Conservation (phyloP, 2,113 vertebrate species). For the Epinephelus fuscoguttatus region DNA sequence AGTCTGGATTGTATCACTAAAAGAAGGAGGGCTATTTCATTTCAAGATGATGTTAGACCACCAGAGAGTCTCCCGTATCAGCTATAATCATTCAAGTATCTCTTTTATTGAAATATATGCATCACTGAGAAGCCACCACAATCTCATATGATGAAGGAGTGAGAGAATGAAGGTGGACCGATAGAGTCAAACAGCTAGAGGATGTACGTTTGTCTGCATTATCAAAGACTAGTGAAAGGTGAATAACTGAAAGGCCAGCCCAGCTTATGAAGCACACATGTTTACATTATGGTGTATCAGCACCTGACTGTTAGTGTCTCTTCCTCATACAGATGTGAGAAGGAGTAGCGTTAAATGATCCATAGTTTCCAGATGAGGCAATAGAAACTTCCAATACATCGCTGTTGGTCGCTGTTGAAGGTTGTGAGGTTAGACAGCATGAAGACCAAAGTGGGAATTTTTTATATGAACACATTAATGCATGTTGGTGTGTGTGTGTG, state of each 20-base stretch:
- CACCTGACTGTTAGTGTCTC: conserved; percentile 21
- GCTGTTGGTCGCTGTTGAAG: conserved; percentile 31
- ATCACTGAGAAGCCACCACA: conserved; percentile 17
- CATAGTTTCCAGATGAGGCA: conserved; percentile 62
- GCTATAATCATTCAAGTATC: conserved; percentile 45
- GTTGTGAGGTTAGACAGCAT: conserved; percentile 29
- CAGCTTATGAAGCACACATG: conserved; percentile 7
- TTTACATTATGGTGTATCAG: conserved; percentile 11
- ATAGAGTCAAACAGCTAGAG: conserved; percentile 8
- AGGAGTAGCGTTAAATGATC: conserved; percentile 23
- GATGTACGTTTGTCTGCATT: not conserved
- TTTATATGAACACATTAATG: conserved; percentile 11
- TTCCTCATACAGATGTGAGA: conserved; percentile 36
- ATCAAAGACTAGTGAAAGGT: conserved; percentile 40
- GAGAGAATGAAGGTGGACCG: conserved; percentile 2
- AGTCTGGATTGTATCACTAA: conserved; percentile 56
- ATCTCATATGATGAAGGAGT: conserved; percentile 24
- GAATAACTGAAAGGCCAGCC: conserved; percentile 14
- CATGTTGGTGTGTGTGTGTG: not conserved
- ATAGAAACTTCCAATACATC: conserved; percentile 48
- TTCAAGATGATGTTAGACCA: conserved; percentile 44
- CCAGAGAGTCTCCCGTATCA: conserved; percentile 36
- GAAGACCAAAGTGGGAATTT: conserved; percentile 3
- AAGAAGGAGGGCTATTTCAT: conserved; percentile 31
- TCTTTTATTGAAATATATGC: conserved; percentile 16